Conservation (phyloP, 1,140 invertebrate species). For the Lordiphosa stackelbergi region DNA sequence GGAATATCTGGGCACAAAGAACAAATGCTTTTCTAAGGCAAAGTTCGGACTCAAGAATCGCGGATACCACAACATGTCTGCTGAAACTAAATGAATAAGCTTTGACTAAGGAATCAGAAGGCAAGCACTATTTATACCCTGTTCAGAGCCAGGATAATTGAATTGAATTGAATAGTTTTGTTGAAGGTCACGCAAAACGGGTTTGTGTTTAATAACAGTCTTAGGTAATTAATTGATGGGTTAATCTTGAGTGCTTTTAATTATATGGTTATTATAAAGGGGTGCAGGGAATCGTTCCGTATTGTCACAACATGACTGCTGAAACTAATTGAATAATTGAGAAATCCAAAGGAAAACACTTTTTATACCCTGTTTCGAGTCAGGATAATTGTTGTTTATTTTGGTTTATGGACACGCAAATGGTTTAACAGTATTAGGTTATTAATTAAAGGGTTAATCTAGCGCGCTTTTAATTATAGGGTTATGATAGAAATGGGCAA, state of each 20-base stretch:
- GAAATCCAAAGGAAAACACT: background rate
- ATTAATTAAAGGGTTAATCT: constrained; percentile 2
- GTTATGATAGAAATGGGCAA: constrained; percentile 10
- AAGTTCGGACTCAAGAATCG: constrained; percentile 32
- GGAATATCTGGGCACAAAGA: constrained; percentile 52
- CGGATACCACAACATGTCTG: constrained; percentile 37
- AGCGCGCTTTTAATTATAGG: background rate
- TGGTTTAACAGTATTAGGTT: constrained; percentile 21
- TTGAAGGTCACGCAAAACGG: constrained; percentile 4
- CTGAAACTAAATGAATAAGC: background rate
- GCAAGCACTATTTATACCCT: constrained; percentile 16
- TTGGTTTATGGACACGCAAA: constrained; percentile 5
- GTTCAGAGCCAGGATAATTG: constrained; percentile 5
- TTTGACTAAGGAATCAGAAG: background rate
- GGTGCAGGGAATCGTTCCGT: too few relatives aligned
- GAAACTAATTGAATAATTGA: background rate
- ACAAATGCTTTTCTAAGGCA: constrained; percentile 51
- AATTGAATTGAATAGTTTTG: constrained; percentile 25
- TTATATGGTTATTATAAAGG: constrained; percentile 20
- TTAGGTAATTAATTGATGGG: background rate
- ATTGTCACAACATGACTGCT: constrained; percentile 17
- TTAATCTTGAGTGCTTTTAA: constrained; percentile 14
- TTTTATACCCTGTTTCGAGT: constrained; percentile 16
- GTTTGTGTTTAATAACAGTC: constrained; percentile 33
- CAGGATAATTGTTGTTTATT: constrained; percentile 26